Conservation (phyloP, 2,797 vertebrate species). For the Fundulus diaphanus region DNA sequence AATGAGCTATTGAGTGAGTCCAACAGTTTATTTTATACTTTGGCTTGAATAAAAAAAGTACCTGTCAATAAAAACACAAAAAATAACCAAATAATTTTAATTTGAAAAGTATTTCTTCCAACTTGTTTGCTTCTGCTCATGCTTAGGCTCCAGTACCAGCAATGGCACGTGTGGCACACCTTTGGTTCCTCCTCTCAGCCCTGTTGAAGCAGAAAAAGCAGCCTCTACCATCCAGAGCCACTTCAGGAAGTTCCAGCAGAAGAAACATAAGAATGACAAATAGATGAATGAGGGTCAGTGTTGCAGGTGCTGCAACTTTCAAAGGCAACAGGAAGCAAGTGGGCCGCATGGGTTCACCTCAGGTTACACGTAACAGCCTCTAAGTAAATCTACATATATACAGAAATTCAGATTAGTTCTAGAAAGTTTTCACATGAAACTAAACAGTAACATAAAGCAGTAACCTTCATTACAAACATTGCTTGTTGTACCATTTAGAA, state of each 20-base stretch:
- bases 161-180: conserved; percentile 56
- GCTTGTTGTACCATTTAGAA: conserved; percentile 25
- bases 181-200: conserved; percentile 59
- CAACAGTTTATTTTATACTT: background rate
- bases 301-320: background rate
- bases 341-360: conserved; percentile 10
- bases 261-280: conserved; percentile 81
- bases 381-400: conserved; percentile 33
- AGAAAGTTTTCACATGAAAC: conserved; percentile 12
- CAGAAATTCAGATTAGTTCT: conserved; percentile 25
- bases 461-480: conserved; percentile 22
- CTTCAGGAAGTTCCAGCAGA: conserved; percentile 87
- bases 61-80: conserved; percentile 17
- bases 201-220: conserved; percentile 73
- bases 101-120: conserved; percentile 37
- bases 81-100: conserved; percentile 40
- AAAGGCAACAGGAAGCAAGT: conserved; percentile 7
- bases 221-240: conserved; percentile 86
- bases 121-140: conserved; percentile 59
- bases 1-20: background rate
- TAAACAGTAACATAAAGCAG: conserved; percentile 17
- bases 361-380: conserved; percentile 24
- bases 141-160: conserved; percentile 68
- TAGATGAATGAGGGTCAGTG: conserved; percentile 33
- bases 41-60: background rate